Percentiles rank a stretch among this genome's conserved stretches.
These are phyloP conservation scores for Chiloscyllium plagiosum DNA, from an alignment of 2,113 vertebrate genomes.

Conservation along the genomic window DNA sequence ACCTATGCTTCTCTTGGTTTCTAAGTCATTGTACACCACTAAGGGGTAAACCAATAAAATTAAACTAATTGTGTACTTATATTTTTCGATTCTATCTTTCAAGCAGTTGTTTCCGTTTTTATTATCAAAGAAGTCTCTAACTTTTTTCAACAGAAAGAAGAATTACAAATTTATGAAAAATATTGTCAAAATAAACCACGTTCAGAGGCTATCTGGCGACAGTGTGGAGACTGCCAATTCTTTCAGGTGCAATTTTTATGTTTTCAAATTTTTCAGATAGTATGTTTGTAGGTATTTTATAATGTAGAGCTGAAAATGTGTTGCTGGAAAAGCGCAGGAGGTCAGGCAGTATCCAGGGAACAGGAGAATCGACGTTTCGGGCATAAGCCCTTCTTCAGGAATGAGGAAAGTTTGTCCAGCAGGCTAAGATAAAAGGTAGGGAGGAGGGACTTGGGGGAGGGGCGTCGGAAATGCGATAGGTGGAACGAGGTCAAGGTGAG, in stretches of 20 bases:
- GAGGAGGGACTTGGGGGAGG: no score
- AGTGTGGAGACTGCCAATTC: conserved; percentile 83
- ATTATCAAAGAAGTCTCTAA: background rate
- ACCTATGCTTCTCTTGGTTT: background rate
- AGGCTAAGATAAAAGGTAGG: no score
- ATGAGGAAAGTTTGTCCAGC: no score
- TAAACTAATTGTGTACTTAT: background rate
- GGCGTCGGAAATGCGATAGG: no score
- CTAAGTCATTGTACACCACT: background rate
- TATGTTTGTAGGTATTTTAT: background rate
- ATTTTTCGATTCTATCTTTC: background rate
- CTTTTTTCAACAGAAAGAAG: conserved; percentile 74
- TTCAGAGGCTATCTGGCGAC: conserved; percentile 86
- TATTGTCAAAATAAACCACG: conserved; percentile 91
- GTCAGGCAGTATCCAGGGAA: no score
- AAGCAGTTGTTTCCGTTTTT: background rate
- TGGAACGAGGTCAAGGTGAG: no score
- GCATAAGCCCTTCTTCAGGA: no score
- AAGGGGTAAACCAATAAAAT: background rate
- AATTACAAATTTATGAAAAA: conserved; percentile 89
- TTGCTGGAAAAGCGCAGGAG: no score
- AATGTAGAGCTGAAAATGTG: no score
- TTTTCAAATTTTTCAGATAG: background rate
- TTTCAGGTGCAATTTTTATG: conserved; percentile 67
- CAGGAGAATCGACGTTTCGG: no score